A percentile compares a stretch with the other conserved stretches of the same genome.
phyloP scores from a whole-genome alignment of 2,113 vertebrate genomes.

The Microcebus griseorufus region DNA sequence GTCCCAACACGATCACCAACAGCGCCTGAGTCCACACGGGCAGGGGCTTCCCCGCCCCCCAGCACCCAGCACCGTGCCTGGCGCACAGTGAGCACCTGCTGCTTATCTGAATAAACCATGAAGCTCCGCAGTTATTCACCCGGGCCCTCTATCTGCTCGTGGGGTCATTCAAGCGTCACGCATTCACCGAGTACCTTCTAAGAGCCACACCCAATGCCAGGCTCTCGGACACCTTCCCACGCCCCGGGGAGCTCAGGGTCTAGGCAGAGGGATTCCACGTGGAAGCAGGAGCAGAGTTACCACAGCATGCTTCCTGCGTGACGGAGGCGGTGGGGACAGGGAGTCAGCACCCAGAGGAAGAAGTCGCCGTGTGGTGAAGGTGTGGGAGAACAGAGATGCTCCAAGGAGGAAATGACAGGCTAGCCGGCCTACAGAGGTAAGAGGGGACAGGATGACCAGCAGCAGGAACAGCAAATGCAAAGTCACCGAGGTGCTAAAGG shows the following conservation, averaged over 20 bases:
- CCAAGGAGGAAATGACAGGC: neutral
- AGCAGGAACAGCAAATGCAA: neutral
- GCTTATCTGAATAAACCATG: neutral
- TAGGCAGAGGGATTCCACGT: neutral
- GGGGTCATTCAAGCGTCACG: neutral
- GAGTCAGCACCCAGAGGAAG: neutral
- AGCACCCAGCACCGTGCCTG: neutral
- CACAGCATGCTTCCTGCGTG: neutral
- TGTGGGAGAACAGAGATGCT: neutral
- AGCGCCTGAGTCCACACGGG: neutral
- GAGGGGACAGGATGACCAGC: neutral
- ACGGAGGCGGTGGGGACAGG: neutral
- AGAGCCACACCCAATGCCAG: neutral
- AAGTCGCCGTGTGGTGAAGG: neutral
- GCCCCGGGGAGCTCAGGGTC: neutral
- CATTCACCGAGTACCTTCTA: neutral
- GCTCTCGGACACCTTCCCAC: neutral
- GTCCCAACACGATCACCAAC: accelerated
- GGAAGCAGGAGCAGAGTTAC: neutral
- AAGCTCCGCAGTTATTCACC: neutral
- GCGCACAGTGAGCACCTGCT: neutral
- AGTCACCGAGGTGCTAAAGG: neutral
- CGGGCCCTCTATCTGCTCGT: neutral
- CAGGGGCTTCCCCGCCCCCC: neutral
- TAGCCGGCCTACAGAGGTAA: neutral